phyloP scores from a whole-genome alignment of 1,140 invertebrate genomes.

The Drosophila novamexicana region DNA sequence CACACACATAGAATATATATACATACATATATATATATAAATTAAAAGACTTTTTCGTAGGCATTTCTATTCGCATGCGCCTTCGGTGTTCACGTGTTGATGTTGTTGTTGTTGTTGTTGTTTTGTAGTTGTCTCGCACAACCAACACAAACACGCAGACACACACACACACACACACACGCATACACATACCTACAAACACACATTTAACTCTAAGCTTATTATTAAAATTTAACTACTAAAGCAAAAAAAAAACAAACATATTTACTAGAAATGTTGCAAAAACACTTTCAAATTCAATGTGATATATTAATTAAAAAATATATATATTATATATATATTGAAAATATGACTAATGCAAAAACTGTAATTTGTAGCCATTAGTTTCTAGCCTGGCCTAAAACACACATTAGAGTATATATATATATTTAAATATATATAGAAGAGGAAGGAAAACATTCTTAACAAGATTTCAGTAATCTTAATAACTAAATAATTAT shows the following conservation, averaged over 20 bases:
- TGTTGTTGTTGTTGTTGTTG: conserved; percentile 45
- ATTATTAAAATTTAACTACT: conserved; percentile 54
- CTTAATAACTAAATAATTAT: conserved; percentile 36
- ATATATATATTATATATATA: conserved; percentile 43
- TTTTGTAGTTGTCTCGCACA: conserved; percentile 54
- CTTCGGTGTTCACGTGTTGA: conserved; percentile 67
- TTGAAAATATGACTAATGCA: conserved; percentile 27
- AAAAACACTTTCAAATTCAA: conserved; percentile 80
- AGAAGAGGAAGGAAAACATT: conserved; percentile 35
- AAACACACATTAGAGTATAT: background rate
- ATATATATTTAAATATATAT: conserved; percentile 4
- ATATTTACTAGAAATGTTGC: conserved; percentile 79
- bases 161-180: conserved; percentile 31
- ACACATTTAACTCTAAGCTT: conserved; percentile 53
- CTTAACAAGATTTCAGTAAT: conserved; percentile 33
- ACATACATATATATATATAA: conserved; percentile 10
- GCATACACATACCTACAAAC: conserved; percentile 11
- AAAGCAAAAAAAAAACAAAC: conserved; percentile 31
- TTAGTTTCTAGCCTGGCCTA: conserved; percentile 68
- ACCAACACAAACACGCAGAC: conserved; percentile 38
- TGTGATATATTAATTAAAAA: conserved; percentile 81
- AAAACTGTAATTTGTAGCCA: conserved; percentile 62
- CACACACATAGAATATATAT: conserved; percentile 22
- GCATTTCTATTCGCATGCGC: conserved; percentile 70
- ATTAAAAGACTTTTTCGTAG: conserved; percentile 76